A percentile compares a stretch with the other conserved stretches of the same genome.
phyloP scores from a whole-genome alignment of 2,113 vertebrate species.

The Hemichromis elongatus region DNA sequence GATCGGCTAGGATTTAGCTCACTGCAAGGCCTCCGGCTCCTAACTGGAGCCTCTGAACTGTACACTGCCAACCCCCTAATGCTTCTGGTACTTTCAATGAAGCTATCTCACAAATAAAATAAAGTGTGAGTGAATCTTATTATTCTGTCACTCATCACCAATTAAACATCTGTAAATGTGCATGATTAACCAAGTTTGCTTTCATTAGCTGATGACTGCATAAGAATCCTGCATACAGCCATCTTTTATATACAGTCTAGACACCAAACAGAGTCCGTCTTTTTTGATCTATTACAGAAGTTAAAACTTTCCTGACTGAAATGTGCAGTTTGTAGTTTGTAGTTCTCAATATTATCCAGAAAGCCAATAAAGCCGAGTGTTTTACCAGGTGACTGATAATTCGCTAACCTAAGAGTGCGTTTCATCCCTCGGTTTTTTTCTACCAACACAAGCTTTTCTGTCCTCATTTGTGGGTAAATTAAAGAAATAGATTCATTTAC shows the following conservation, averaged over 20 bases:
- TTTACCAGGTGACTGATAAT: neutral
- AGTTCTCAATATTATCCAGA: neutral
- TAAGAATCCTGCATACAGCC: too few relatives aligned
- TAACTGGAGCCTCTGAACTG: neutral
- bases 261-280: neutral
- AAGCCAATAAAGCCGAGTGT: fast-evolving
- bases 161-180: neutral
- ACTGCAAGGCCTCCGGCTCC: neutral
- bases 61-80: fast-evolving
- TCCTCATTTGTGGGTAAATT: fast-evolving
- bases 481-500: neutral
- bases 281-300: neutral
- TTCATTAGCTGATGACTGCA: neutral
- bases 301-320: neutral
- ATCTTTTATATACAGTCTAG: neutral
- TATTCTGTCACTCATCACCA: neutral
- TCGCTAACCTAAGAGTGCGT: neutral
- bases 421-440: neutral
- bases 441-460: neutral
- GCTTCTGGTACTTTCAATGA: neutral
- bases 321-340: fast-evolving
- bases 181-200: neutral
- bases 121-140: neutral
- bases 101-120: too few relatives aligned
- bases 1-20: neutral